Evolutionary conservation across 2,888 invertebrate species (phyloP), one percentile per base, ranked within the genome.

Genomic region (Erannis defoliaria): DNA sequence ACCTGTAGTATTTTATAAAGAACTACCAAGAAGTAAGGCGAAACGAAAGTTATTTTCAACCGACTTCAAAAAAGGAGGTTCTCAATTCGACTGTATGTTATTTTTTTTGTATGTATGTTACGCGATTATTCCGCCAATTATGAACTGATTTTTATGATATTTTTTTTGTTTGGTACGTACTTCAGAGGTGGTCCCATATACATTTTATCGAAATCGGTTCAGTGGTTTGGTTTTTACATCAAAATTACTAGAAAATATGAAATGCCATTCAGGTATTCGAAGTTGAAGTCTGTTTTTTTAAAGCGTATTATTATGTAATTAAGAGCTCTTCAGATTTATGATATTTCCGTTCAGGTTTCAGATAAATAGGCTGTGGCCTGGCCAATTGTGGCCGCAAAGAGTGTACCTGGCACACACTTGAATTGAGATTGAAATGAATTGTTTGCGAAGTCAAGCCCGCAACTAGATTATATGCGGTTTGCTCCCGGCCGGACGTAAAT

Each of bases 391-490:
- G 71, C 76, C 70, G 71, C 75, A 66, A 68, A 66, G 72, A 70
- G 72, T 78, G 75, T 73, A 69, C 72, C 73, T 76, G 78, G 75
- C 78, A 76, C 68, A 74, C 80, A 75, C 80, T 80, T 75, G 76
- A 78, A 85, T 82, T 83, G 84, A 81, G 88, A 89, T 86, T 84
- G 85, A 86, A 89, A 89, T 90, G 84, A 88, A 89, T 88, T 89
- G 90, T 90, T 89, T 88, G 87, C 80, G 66, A 81, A 85, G 85
- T 81, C 80, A 76, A 80, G 82, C 75, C 69, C 71, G 73, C 76
- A 74, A 74, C 80, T 77, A 78, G 80, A 81, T 82, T 82, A 82
- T 82, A 77, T 84, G 88, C 79, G 86, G 88, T 81, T 83, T 77
- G 76, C 78, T 77, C 78, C 67, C 77, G 69, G 78, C 73, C 74